These are phyloP conservation scores for Drosophila pegasa DNA, from an alignment of 2,888 invertebrate species.

Conservation along the genomic window DNA sequence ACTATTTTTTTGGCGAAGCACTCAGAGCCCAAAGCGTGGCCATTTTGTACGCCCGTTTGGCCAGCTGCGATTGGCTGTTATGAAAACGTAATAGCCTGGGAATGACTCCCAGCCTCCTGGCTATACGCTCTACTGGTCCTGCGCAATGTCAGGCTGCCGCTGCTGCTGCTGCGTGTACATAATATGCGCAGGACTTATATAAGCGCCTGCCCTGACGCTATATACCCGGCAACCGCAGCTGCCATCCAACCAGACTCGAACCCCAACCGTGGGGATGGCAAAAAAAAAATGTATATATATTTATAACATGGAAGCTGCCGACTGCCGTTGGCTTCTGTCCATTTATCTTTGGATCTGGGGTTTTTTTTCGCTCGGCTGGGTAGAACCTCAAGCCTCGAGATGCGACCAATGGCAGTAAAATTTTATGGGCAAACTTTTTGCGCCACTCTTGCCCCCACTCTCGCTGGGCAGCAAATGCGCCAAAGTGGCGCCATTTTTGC, in stretches of 20 bases:
- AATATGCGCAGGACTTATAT: conserved; percentile 51
- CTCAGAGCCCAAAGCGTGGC: conserved; percentile 36
- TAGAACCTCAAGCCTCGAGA: conserved; percentile 51
- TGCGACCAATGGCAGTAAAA: conserved; percentile 79
- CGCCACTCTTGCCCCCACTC: background rate
- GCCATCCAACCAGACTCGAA: conserved; percentile 56
- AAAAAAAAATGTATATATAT: conserved; percentile 35
- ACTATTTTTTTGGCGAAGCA: conserved; percentile 1
- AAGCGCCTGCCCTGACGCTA: conserved; percentile 26
- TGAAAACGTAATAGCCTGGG: conserved; percentile 30
- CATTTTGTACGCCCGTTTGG: conserved; percentile 64
- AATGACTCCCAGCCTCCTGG: conserved; percentile 20
- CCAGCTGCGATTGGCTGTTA: conserved; percentile 68
- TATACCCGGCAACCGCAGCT: conserved; percentile 31
- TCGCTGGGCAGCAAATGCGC: conserved; percentile 55
- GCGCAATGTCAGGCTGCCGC: conserved; percentile 53
- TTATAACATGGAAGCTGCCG: conserved; percentile 59
- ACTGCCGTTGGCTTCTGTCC: conserved; percentile 82
- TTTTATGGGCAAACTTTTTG: conserved; percentile 81
- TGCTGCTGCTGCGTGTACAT: conserved; percentile 49
- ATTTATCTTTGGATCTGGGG: conserved; percentile 71
- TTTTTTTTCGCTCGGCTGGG: conserved; percentile 41
- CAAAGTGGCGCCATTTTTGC: conserved; percentile 83
- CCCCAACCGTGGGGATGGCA: conserved; percentile 29
- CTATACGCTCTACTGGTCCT: conserved; percentile 40